Conservation (phyloP, 2,888 invertebrate species). For the Apamea epomidion region DNA sequence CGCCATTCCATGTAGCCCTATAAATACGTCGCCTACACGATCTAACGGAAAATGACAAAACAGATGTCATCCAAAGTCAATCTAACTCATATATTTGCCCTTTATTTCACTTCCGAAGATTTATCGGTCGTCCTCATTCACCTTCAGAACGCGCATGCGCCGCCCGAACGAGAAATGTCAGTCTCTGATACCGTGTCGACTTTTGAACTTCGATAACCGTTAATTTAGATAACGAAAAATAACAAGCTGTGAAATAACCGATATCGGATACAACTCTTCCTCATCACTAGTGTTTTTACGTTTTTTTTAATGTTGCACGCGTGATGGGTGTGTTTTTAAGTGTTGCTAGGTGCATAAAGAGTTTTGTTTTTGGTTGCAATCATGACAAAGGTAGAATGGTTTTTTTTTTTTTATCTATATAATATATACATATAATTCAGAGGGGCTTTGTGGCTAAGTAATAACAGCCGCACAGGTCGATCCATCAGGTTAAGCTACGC, state of each 20-base stretch:
- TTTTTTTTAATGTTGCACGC: slow-evolving; percentile 46
- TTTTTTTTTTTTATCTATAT: background rate
- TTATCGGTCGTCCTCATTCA: slow-evolving; percentile 78
- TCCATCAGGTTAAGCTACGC: too few relatives aligned
- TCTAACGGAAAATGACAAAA: slow-evolving; percentile 7
- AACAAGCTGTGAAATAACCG: slow-evolving; percentile 56
- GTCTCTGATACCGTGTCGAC: slow-evolving; percentile 70
- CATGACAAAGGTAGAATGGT: slow-evolving; percentile 41
- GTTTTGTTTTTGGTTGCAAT: slow-evolving; percentile 33
- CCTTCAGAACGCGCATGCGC: slow-evolving; percentile 75
- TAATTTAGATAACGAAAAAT: slow-evolving; percentile 63
- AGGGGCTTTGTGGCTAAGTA: too few relatives aligned
- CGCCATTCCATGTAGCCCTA: too few relatives aligned
- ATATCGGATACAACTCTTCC: slow-evolving; percentile 58
- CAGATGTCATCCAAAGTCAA: slow-evolving; percentile 62
- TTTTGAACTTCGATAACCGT: slow-evolving; percentile 74
- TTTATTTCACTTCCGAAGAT: slow-evolving; percentile 77
- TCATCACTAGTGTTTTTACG: slow-evolving; percentile 59
- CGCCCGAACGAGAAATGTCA: slow-evolving; percentile 62
- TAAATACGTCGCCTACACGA: background rate
- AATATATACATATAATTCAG: too few relatives aligned
- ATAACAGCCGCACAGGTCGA: too few relatives aligned
- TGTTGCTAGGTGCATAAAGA: slow-evolving; percentile 53
- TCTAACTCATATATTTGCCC: slow-evolving; percentile 65
- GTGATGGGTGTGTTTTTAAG: slow-evolving; percentile 50